Conservation (phyloP, 2,888 invertebrate genomes). For the Sipha maydis region DNA sequence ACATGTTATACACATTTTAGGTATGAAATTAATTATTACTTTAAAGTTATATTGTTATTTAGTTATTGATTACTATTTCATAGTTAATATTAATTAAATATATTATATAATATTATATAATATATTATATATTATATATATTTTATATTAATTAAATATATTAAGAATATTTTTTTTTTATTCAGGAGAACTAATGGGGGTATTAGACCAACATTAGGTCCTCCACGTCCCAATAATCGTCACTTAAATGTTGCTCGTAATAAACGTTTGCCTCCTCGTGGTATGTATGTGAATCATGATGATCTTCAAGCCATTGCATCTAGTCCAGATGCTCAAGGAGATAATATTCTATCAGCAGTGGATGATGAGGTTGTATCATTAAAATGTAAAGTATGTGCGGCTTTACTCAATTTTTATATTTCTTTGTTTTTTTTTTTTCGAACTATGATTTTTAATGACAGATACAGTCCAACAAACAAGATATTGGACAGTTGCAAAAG, state of each 20-base stretch:
- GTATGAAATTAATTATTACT: constrained; percentile 70
- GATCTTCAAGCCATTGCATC: constrained; percentile 92
- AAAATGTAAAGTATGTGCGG: constrained; percentile 91
- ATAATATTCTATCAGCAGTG: constrained; percentile 88
- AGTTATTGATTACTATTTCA: background rate
- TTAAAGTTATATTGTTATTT: background rate
- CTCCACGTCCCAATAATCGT: constrained; percentile 69
- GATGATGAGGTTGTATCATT: constrained; percentile 93
- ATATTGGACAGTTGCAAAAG: constrained; percentile 85
- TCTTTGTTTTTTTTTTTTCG: constrained; percentile 59
- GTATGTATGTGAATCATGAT: constrained; percentile 98
- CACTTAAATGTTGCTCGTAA: constrained; percentile 67
- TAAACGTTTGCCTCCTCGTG: constrained; percentile 89
- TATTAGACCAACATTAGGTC: constrained; percentile 80
- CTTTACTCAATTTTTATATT: constrained; percentile 14
- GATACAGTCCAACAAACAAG: constrained; percentile 96
- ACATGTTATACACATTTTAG: constrained; percentile 89
- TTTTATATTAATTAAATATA: background rate
- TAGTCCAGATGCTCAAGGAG: constrained; percentile 79
- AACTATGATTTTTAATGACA: constrained; percentile 68
- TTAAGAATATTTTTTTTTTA: constrained; percentile 61
- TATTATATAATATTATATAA: too few species aligned
- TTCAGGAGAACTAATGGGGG: constrained; percentile 82
- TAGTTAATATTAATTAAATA: background rate
- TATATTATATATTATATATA: too few species aligned